Percentiles rank a stretch among this genome's conserved stretches.
Evolutionary conservation across 2,797 vertebrate species (phyloP).

Genomic region (Linurgus olivaceus): DNA sequence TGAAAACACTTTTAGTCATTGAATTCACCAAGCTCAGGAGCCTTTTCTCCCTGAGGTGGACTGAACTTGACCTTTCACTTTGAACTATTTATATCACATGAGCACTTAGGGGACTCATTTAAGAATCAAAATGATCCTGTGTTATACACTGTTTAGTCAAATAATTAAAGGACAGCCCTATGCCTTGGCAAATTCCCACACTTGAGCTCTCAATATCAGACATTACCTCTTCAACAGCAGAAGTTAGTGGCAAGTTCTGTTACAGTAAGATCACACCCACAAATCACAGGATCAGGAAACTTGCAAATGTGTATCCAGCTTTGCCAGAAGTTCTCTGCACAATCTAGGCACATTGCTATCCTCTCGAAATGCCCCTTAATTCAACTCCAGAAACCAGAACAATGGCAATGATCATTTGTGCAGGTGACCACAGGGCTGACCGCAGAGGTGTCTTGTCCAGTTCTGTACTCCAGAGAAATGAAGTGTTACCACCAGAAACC

Average conservation of each 20-base stretch:
- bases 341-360: background rate
- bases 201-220: background rate
- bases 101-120: background rate
- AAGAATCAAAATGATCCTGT: background rate
- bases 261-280: background rate
- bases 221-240: background rate
- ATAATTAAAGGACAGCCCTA: background rate
- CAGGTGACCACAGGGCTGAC: background rate
- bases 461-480: background rate
- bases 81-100: background rate
- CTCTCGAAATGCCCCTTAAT: background rate
- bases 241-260: background rate
- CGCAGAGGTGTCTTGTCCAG: background rate
- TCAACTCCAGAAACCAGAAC: background rate
- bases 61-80: background rate
- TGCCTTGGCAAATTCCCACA: background rate
- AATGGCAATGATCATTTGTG: background rate
- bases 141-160: background rate
- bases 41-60: background rate
- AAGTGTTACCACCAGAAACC: background rate
- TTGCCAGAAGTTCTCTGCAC: background rate
- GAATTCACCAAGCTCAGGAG: background rate
- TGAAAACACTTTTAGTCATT: background rate
- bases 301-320: background rate
- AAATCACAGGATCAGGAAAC: background rate